phyloP scores from a whole-genome alignment of 2,888 invertebrate genomes.

The Mycalesis mineus region DNA sequence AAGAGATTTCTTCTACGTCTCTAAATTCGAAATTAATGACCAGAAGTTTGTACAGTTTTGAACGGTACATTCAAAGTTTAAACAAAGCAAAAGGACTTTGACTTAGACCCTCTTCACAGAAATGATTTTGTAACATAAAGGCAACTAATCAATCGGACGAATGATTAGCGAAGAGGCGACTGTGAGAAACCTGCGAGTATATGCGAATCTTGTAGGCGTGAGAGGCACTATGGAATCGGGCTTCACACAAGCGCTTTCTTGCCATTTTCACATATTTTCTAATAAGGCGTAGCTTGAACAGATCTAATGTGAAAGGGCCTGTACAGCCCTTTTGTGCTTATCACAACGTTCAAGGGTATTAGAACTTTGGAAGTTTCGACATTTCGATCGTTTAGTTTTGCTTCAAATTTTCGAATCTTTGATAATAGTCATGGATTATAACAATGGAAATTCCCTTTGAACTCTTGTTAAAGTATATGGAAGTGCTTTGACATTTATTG shows the following conservation, averaged over 20 bases:
- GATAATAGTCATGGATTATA: constrained; percentile 3
- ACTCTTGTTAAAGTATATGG: not conserved
- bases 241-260: no score
- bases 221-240: no score
- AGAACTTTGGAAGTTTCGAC: constrained; percentile 65
- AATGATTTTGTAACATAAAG: no score
- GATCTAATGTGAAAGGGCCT: no score
- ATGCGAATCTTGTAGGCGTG: no score
- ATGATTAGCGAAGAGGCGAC: no score
- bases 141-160: no score
- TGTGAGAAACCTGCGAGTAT: no score
- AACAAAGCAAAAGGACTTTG: constrained; percentile 44
- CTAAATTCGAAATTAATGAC: constrained; percentile 27
- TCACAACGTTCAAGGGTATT: constrained; percentile 53
- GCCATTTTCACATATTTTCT: no score
- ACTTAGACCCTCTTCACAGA: no score
- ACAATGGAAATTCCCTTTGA: not conserved
- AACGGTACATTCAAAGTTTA: constrained; percentile 43
- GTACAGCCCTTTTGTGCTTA: constrained; percentile 39
- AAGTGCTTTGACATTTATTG: not conserved
- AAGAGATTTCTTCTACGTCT: constrained; percentile 20
- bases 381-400: constrained; percentile 27
- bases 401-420: constrained; percentile 36
- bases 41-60: constrained; percentile 27
- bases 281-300: no score